A percentile compares a stretch with the other conserved stretches of the same genome.
These are phyloP conservation scores for Hyaena hyaena DNA, from an alignment of 2,113 vertebrate species.

Conservation along the genomic window DNA sequence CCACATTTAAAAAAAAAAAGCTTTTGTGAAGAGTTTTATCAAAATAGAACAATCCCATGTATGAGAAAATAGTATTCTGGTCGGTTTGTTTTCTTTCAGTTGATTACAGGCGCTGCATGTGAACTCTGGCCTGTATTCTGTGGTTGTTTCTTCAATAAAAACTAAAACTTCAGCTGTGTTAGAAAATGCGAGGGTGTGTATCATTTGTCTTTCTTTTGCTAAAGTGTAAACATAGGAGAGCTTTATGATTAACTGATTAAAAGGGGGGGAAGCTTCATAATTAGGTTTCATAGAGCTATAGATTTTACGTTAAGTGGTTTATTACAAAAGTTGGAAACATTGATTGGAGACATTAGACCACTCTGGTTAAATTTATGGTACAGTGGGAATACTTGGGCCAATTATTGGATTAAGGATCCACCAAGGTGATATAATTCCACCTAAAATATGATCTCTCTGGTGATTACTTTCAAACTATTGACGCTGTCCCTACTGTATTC, in stretches of 20 bases:
- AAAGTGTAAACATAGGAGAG: conserved; percentile 14
- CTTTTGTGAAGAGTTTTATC: background rate
- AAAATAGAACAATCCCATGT: background rate
- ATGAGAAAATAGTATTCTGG: background rate
- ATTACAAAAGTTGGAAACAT: conserved; percentile 67
- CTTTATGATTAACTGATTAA: conserved; percentile 55
- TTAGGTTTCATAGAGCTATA: conserved; percentile 61
- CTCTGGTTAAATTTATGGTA: conserved; percentile 70
- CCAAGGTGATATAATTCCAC: conserved; percentile 18
- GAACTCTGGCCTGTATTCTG: background rate
- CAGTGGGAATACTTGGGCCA: background rate
- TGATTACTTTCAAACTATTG: conserved; percentile 43
- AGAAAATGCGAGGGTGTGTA: background rate
- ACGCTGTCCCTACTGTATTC: background rate
- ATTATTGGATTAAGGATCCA: conserved; percentile 38
- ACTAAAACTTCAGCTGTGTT: background rate
- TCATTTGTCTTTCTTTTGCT: conserved; percentile 52
- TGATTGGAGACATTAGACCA: conserved; percentile 51
- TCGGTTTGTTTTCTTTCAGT: background rate
- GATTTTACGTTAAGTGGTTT: conserved; percentile 66
- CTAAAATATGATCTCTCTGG: background rate
- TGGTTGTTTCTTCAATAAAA: background rate
- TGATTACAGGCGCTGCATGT: background rate
- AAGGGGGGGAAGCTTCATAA: conserved; percentile 43
- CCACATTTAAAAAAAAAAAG: background rate